A percentile compares a stretch with the other conserved stretches of the same genome.
Conservation (phyloP, 2,113 vertebrate species). For the Meleagris gallopavo region DNA sequence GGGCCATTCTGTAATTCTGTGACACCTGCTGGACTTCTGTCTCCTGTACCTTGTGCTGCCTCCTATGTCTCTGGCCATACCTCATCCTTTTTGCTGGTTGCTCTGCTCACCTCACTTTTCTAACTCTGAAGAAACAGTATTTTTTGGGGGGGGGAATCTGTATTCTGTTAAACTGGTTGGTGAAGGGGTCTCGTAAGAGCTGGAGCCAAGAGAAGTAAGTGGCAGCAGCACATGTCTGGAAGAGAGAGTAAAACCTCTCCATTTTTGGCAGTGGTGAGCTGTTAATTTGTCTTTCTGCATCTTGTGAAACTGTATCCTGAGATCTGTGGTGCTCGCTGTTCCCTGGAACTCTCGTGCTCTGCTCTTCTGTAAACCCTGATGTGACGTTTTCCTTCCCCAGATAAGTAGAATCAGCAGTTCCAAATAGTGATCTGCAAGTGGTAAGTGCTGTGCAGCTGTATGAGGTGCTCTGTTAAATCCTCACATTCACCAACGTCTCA, state of each 20-base stretch:
- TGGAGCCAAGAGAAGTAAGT: neutral
- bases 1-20: too few species aligned
- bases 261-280: constrained; percentile 52
- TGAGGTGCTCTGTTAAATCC: neutral
- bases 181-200: neutral
- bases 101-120: neutral
- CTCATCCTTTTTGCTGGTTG: neutral
- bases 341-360: neutral
- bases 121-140: neutral
- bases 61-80: neutral
- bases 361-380: neutral
- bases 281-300: constrained; percentile 7
- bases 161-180: neutral
- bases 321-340: neutral
- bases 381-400: neutral
- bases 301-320: neutral
- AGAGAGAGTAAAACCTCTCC: constrained; percentile 37
- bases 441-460: neutral
- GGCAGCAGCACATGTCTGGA: constrained; percentile 51
- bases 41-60: neutral
- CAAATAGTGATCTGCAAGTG: neutral
- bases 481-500: neutral
- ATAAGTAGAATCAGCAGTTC: neutral
- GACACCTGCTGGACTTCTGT: neutral
- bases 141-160: neutral